A percentile compares a stretch with the other conserved stretches of the same genome.
Evolutionary conservation across 2,113 vertebrate genomes (phyloP).

Genomic region (Ophthalmolycus amberensis): DNA sequence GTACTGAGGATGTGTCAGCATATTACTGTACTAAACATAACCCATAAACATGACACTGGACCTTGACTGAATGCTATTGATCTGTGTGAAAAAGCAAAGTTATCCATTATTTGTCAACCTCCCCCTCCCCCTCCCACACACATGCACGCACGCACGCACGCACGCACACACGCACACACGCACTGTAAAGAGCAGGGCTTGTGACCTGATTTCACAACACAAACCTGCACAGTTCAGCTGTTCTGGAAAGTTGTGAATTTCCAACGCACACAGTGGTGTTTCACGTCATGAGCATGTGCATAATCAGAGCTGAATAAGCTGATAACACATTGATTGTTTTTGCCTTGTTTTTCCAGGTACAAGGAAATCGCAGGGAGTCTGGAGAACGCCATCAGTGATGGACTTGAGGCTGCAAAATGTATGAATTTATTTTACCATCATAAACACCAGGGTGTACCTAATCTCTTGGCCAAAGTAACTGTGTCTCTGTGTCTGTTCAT

Average conservation of each 20-base stretch:
- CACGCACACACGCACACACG: slow-evolving; percentile 13
- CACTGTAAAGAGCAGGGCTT: slow-evolving; percentile 39
- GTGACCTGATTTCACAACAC: slow-evolving; percentile 57
- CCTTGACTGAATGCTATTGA: slow-evolving; percentile 43
- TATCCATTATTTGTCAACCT: slow-evolving; percentile 55
- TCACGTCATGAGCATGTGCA: slow-evolving; percentile 4
- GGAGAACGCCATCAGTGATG: slow-evolving; percentile 88
- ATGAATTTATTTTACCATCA: neutral
- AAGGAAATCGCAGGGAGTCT: slow-evolving; percentile 93
- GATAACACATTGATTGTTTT: slow-evolving; percentile 42
- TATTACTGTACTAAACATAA: slow-evolving; percentile 9
- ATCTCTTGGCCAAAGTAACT: neutral
- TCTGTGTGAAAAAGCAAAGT: slow-evolving; percentile 28
- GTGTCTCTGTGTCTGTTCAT: slow-evolving; percentile 13
- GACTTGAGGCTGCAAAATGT: slow-evolving; percentile 91
- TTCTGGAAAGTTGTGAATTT: slow-evolving; percentile 31
- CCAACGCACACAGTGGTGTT: slow-evolving; percentile 4
- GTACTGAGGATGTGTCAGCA: slow-evolving; percentile 27
- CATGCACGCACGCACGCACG: neutral
- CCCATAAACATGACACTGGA: slow-evolving; percentile 34
- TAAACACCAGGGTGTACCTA: neutral
- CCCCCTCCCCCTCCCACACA: neutral
- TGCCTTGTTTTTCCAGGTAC: slow-evolving; percentile 85
- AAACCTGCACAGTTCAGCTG: slow-evolving; percentile 29
- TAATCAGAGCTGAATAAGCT: slow-evolving; percentile 21